These are phyloP conservation scores for Tetraneura akinire DNA, from an alignment of 1,140 invertebrate species.

Conservation along the genomic window DNA sequence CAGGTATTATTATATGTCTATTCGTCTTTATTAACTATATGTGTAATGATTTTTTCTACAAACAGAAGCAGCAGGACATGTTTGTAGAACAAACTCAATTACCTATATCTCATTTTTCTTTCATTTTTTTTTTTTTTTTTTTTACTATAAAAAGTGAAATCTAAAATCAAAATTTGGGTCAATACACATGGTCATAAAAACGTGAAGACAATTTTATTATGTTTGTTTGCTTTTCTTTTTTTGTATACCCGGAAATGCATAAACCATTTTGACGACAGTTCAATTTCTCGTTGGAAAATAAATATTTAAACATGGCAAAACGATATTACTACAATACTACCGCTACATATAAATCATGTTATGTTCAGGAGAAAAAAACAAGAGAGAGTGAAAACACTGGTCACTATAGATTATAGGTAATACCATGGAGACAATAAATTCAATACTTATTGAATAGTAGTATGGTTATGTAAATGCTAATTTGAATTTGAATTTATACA, in stretches of 20 bases:
- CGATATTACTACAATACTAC: not conserved
- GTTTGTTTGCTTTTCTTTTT: no score
- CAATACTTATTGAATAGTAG: no score
- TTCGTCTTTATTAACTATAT: no score
- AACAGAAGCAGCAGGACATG: not conserved
- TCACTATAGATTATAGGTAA: no score
- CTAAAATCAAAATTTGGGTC: not conserved
- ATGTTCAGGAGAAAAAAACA: not conserved
- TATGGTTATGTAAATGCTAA: no score
- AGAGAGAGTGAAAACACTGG: no score
- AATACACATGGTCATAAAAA: not conserved
- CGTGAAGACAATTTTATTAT: no score
- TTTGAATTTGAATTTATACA: no score
- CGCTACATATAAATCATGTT: not conserved
- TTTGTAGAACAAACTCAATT: not conserved
- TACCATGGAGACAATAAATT: no score
- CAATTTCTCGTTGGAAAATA: conserved; percentile 7
- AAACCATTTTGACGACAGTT: not conserved
- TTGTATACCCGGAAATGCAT: not conserved
- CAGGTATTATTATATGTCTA: not conserved
- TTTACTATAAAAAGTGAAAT: conserved; percentile 1
- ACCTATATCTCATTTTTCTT: no score
- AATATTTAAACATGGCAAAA: not conserved
- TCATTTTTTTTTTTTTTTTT: no score
- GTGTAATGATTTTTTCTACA: not conserved